phyloP scores from a whole-genome alignment of 1,140 invertebrate species.

The Magallana gigas region DNA sequence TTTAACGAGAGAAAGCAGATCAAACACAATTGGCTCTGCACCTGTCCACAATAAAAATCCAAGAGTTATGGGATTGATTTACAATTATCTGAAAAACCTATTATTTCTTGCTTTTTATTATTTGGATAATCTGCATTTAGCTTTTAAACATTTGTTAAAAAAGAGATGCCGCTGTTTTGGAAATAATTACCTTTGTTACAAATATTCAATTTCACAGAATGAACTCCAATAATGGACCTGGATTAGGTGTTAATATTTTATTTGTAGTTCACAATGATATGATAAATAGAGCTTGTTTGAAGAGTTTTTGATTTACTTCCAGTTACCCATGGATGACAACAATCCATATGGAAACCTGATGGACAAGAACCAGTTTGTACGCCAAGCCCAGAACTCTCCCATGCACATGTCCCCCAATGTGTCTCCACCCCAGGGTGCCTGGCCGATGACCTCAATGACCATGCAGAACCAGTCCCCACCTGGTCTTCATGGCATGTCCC shows the following conservation, averaged over 20 bases:
- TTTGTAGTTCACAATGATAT: neutral
- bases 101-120: neutral
- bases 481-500: constrained; percentile 39
- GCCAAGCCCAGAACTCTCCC: neutral
- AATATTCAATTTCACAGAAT: neutral
- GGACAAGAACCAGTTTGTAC: neutral
- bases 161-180: neutral
- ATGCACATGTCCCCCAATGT: constrained; percentile 41
- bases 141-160: neutral
- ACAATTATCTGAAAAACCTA: constrained; percentile 17
- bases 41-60: constrained; percentile 16
- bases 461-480: constrained; percentile 30
- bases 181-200: neutral
- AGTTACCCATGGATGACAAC: constrained; percentile 42
- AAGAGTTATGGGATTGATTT: constrained; percentile 1
- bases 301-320: neutral
- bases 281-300: neutral
- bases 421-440: constrained; percentile 6
- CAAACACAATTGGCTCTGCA: neutral
- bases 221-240: neutral
- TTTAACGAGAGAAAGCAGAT: neutral
- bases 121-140: constrained; percentile 20
- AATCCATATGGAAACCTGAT: constrained; percentile 9
- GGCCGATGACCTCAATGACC: neutral
- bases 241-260: neutral